phyloP scores from a whole-genome alignment of 2,113 vertebrate species.

The Thermophis baileyi region DNA sequence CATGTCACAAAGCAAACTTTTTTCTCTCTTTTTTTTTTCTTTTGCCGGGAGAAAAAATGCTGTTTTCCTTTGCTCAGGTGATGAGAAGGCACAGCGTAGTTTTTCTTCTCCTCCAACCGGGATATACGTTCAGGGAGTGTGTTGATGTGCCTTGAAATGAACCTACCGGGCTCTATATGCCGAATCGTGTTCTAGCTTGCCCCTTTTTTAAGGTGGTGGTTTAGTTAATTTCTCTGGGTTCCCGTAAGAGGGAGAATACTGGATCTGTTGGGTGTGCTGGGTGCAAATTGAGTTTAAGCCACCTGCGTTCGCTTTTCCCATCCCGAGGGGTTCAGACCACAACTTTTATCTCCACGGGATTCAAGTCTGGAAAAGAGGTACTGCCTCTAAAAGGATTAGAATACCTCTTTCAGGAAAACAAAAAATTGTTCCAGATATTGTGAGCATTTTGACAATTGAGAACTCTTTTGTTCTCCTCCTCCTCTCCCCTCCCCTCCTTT shows the following conservation, averaged over 20 bases:
- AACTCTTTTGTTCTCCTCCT: background rate
- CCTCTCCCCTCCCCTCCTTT: too few species aligned
- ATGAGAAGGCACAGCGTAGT: background rate
- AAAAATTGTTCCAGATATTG: background rate
- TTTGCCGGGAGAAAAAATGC: background rate
- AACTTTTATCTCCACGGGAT: background rate
- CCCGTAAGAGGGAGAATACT: background rate
- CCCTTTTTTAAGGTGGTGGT: background rate
- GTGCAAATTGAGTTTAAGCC: background rate
- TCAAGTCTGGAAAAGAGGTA: background rate
- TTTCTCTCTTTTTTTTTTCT: background rate
- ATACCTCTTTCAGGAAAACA: background rate
- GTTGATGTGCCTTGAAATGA: background rate
- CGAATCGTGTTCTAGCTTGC: background rate
- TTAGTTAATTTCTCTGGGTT: background rate
- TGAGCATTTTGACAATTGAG: background rate
- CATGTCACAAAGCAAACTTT: background rate
- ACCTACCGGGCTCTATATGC: background rate
- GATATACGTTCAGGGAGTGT: background rate
- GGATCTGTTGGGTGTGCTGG: background rate
- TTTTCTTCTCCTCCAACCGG: background rate
- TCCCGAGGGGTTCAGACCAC: background rate
- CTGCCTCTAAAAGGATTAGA: background rate
- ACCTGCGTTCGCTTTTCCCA: background rate
- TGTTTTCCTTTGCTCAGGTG: background rate